Conservation (phyloP, 2,888 invertebrate genomes). For the Megalurothrips usitatus region DNA sequence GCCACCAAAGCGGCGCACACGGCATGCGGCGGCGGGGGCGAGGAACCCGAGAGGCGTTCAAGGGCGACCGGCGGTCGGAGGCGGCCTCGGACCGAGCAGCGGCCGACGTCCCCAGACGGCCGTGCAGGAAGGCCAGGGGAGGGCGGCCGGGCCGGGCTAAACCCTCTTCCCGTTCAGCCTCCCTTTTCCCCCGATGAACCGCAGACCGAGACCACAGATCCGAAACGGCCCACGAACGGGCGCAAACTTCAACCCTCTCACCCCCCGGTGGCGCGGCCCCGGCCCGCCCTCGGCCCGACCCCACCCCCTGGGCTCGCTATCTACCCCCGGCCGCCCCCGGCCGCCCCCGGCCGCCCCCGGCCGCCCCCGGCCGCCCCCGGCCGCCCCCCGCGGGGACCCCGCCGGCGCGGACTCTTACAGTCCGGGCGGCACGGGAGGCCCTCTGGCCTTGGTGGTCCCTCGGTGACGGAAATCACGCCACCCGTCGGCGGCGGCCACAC, state of each 20-base stretch:
- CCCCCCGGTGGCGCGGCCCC: neutral
- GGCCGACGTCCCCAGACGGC: too few relatives aligned
- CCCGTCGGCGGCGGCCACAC: neutral
- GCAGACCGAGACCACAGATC: neutral
- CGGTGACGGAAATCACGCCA: neutral
- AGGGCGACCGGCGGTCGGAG: too few relatives aligned
- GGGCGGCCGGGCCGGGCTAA: too few relatives aligned
- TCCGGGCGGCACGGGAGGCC: neutral
- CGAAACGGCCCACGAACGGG: neutral
- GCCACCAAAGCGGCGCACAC: neutral
- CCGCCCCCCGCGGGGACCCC: neutral
- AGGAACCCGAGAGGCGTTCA: too few relatives aligned
- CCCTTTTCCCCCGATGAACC: conserved; percentile 5
- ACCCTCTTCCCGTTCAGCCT: neutral
- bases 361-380: neutral
- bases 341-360: neutral
- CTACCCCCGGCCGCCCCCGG: neutral
- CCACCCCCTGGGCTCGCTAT: neutral
- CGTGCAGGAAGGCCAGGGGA: too few relatives aligned
- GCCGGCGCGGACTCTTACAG: neutral
- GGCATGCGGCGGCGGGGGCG: neutral
- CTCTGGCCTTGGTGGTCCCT: neutral
- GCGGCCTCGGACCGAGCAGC: too few relatives aligned
- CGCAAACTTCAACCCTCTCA: conserved; percentile 4
- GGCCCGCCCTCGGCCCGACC: neutral